These are phyloP conservation scores for Scaptomyza polygonia DNA, from an alignment of 2,888 invertebrate species.

Conservation along the genomic window DNA sequence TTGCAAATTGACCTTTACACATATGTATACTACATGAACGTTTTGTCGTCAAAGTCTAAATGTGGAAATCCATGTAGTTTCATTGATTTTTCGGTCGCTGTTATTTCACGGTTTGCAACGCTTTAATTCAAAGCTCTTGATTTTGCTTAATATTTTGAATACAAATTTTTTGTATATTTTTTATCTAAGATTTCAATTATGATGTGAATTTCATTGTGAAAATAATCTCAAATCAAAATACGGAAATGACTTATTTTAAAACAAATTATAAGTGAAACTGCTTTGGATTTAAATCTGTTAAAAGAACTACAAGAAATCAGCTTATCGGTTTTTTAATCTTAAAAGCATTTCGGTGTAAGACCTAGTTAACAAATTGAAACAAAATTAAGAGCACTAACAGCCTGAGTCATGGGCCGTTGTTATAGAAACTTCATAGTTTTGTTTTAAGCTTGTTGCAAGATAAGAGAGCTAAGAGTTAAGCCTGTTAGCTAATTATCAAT, in stretches of 20 bases:
- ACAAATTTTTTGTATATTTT: background rate
- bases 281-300: too few species aligned
- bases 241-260: constrained; percentile 6
- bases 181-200: constrained; percentile 5
- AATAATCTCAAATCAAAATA: background rate
- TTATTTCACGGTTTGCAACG: constrained; percentile 15
- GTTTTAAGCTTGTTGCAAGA: background rate
- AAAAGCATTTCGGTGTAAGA: constrained; percentile 23
- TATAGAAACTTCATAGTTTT: constrained; percentile 3
- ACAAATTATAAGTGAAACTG: background rate
- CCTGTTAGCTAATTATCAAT: constrained; percentile 9
- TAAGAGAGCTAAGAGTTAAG: background rate
- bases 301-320: background rate
- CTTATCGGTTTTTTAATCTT: constrained; percentile 25
- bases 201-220: background rate
- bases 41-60: constrained; percentile 33
- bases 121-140: constrained; percentile 37
- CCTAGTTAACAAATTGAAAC: background rate
- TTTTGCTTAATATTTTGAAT: constrained; percentile 1
- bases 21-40: constrained; percentile 69
- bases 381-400: constrained; percentile 3
- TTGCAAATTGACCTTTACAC: constrained; percentile 75
- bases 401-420: constrained; percentile 1
- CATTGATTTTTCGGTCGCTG: constrained; percentile 21
- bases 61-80: constrained; percentile 58